Conservation (phyloP, 37 sponge, comb jelly and placozoan genomes). For the Agelas oroides region DNA sequence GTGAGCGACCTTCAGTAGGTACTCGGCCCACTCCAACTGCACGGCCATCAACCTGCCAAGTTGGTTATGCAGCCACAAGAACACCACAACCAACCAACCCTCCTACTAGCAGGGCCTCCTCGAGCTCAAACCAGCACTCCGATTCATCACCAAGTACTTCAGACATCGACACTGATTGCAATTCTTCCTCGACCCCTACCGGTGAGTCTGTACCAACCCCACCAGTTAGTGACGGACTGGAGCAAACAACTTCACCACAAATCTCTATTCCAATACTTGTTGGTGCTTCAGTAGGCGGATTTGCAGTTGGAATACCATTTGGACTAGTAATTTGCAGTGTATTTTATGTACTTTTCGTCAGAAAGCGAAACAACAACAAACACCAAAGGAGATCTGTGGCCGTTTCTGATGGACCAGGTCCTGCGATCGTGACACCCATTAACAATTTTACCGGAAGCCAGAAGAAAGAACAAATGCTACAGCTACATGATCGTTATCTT, state of each 20-base stretch:
- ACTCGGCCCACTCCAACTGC: slow-evolving; percentile 3
- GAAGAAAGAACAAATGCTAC: neutral
- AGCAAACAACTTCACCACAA: too few relatives aligned
- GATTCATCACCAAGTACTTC: too few relatives aligned
- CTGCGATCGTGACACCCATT: too few relatives aligned
- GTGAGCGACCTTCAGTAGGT: neutral
- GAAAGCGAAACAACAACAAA: neutral
- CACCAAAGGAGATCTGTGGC: neutral
- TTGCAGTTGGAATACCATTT: slow-evolving; percentile 53
- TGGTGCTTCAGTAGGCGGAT: slow-evolving; percentile 54
- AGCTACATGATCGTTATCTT: neutral
- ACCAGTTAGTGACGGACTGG: neutral
- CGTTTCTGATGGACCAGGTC: neutral
- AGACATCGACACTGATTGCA: too few relatives aligned
- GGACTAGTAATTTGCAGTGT: slow-evolving; percentile 44
- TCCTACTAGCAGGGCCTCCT: too few relatives aligned
- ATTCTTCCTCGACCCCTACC: too few relatives aligned
- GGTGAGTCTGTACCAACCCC: too few relatives aligned
- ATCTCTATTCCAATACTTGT: slow-evolving; percentile 4
- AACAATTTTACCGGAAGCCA: neutral
- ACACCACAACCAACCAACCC: slow-evolving; percentile 14
- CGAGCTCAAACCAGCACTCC: too few relatives aligned
- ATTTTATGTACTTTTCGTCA: slow-evolving; percentile 24
- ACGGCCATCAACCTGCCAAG: neutral
- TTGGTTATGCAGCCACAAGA: neutral